These are phyloP conservation scores for Tetrao urogallus DNA, from an alignment of 2,113 vertebrate species.

Conservation along the genomic window DNA sequence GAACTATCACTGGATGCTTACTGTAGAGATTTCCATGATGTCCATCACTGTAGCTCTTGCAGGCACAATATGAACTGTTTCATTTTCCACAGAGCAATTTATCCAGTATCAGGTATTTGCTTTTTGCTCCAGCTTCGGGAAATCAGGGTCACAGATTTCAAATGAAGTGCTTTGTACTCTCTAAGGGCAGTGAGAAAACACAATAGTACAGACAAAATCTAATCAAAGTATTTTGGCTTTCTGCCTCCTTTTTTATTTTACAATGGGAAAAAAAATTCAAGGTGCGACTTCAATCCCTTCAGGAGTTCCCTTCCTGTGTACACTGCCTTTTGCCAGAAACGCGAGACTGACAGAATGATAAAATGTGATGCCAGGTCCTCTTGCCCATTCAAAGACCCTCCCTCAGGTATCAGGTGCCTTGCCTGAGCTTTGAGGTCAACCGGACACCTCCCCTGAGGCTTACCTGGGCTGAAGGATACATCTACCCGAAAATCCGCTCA, in stretches of 20 bases:
- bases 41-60: neutral
- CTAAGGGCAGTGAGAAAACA: conserved; percentile 73
- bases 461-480: conserved; percentile 81
- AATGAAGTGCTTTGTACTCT: conserved; percentile 64
- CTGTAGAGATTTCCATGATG: neutral
- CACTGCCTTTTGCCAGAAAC: conserved; percentile 71
- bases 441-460: conserved; percentile 90
- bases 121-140: conserved; percentile 60
- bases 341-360: conserved; percentile 83
- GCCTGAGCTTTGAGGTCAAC: conserved; percentile 89
- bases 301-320: conserved; percentile 75
- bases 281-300: conserved; percentile 75
- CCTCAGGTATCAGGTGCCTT: conserved; percentile 89
- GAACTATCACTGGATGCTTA: neutral
- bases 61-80: neutral
- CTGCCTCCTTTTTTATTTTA: conserved; percentile 77
- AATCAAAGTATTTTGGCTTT: conserved; percentile 77
- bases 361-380: conserved; percentile 79
- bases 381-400: conserved; percentile 88
- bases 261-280: conserved; percentile 70
- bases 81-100: conserved; percentile 56
- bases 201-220: conserved; percentile 74
- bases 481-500: conserved; percentile 79
- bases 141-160: conserved; percentile 69
- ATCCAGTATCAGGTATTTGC: conserved; percentile 52